Evolutionary conservation across 2,113 vertebrate genomes (phyloP), one percentile per base, ranked within the genome.

Genomic region (Ochotona curzoniae): DNA sequence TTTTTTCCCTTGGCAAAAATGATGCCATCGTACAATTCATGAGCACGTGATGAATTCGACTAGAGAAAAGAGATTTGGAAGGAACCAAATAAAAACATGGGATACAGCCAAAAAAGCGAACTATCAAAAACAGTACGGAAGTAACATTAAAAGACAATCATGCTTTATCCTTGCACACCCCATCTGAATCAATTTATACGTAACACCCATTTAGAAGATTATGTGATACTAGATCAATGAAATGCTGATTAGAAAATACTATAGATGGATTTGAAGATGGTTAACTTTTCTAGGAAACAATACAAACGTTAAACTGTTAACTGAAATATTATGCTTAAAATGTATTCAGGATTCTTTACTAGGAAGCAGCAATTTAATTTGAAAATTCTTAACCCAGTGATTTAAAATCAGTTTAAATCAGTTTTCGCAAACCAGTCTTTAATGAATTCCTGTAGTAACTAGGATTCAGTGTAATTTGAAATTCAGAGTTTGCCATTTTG

Each of bases 401-500:
- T 69, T 57, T 4, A 9, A 51, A 51, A 63, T n/a, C 9, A 84
- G 1, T 61, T 69, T 38, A 35, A 69, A 28, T 82, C 23, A 38
- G 2, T 11, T 66, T 79, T 80, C 69, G 25, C 17, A 63, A 94
- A 69, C 7, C 1, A 61, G 2, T 49, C 18, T 92, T 86, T 78
- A 89, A 23, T 49, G 64, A 67, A 60, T 76, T 78, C 0, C 87
- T 64, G 1, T 30, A 64, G 30, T 18, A 79, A 25, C 23, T 28
- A 17, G 49, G 82, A 92, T 82, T 57, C 2, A 61, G 70, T 66
- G 88, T 20, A 93, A 63, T 54, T 93, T 95, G 70, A 85, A 93
- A 88, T 93, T 90, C 35, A 87, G n/a, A 79, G 28, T 90, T 87
- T 90, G 51, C 11, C 54, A 61, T 83, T 96, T 87, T 95, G 83